A percentile compares a stretch with the other conserved stretches of the same genome.
Conservation (phyloP, 2,113 vertebrate genomes). For the Festucalex cinctus region DNA sequence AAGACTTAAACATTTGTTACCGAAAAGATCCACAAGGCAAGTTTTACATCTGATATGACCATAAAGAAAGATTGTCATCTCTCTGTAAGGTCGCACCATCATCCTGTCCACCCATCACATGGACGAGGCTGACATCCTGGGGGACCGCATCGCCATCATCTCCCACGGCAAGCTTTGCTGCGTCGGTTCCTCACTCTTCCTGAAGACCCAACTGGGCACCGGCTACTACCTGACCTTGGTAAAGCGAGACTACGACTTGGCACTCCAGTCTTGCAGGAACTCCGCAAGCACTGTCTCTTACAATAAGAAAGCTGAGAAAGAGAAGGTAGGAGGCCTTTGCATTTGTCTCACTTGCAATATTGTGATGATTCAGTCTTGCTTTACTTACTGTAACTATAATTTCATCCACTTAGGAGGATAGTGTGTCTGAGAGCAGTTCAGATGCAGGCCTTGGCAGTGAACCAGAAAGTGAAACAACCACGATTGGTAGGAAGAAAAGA, state of each 20-base stretch:
- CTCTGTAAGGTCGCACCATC: conserved; percentile 84
- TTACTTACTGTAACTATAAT: background rate
- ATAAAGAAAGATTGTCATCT: background rate
- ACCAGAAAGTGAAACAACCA: conserved; percentile 97
- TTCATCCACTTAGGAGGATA: conserved; percentile 84
- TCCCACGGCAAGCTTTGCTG: conserved; percentile 96
- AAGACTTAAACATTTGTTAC: background rate
- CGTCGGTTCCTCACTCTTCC: conserved; percentile 91
- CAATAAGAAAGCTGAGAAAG: conserved; percentile 82
- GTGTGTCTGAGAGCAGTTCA: conserved; percentile 94
- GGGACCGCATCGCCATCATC: conserved; percentile 95
- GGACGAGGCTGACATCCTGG: conserved; percentile 96
- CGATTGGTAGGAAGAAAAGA: conserved; percentile 79
- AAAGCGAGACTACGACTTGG: conserved; percentile 90
- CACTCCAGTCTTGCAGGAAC: conserved; percentile 90
- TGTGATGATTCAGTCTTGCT: background rate
- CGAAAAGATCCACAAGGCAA: background rate
- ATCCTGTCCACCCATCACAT: conserved; percentile 98
- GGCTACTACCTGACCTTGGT: conserved; percentile 97
- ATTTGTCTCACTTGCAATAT: background rate
- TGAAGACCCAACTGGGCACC: conserved; percentile 95
- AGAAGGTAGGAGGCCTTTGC: conserved; percentile 53
- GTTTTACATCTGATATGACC: background rate
- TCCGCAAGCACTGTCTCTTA: conserved; percentile 93
- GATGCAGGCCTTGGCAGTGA: conserved; percentile 96